phyloP scores from a whole-genome alignment of 2,113 vertebrate genomes.

The Cyanocitta stelleri region DNA sequence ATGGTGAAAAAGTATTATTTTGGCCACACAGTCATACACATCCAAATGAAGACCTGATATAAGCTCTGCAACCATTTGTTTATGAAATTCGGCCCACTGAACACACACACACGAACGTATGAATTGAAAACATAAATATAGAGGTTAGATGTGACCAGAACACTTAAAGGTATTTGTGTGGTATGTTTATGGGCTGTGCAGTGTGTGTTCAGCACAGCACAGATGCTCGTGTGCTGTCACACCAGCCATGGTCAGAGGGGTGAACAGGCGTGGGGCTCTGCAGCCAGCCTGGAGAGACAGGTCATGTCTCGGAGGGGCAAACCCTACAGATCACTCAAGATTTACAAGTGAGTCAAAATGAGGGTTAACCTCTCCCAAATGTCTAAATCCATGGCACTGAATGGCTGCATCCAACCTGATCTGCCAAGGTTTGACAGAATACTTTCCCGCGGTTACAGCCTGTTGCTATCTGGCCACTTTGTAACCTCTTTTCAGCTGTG shows the following conservation, averaged over 20 bases:
- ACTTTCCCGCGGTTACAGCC: not conserved
- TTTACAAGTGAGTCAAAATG: not conserved
- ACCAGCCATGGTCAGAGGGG: not conserved
- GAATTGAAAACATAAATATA: not conserved
- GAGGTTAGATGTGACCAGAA: not conserved
- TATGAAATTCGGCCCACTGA: not conserved
- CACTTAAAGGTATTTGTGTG: not conserved
- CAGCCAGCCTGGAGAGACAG: not conserved
- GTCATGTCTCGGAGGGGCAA: fast-evolving
- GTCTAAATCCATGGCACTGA: not conserved
- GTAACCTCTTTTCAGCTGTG: not conserved
- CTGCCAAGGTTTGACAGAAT: not conserved
- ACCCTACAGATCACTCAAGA: not conserved
- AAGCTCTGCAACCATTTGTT: not conserved
- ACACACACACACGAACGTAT: not conserved
- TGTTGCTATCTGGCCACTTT: not conserved
- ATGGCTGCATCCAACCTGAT: not conserved
- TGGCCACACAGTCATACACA: not conserved
- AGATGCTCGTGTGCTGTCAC: fast-evolving
- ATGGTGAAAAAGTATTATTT: not conserved
- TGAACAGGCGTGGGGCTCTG: not conserved
- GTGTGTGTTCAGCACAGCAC: fast-evolving
- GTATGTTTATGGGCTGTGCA: fast-evolving
- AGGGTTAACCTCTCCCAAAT: not conserved
- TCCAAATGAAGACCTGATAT: not conserved